Percentiles rank a stretch among this genome's conserved stretches.
phyloP scores from a whole-genome alignment of 2,797 vertebrate species.

The Anableps anableps region DNA sequence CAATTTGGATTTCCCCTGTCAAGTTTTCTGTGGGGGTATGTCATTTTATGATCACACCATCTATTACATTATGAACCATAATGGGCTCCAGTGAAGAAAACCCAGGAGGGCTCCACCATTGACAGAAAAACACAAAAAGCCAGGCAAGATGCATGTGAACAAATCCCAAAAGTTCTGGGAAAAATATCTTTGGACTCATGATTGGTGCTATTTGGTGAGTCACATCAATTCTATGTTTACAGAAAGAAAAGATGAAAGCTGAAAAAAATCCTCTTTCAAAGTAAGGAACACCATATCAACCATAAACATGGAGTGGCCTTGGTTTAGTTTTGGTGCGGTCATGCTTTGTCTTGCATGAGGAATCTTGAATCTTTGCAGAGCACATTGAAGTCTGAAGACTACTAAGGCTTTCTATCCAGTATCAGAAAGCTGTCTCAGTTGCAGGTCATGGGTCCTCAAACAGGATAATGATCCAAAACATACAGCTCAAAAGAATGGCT shows the following conservation, averaged over 20 bases:
- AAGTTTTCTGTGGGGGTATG: neutral
- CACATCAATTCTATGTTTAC: neutral
- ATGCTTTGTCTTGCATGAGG: neutral
- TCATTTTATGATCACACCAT: neutral
- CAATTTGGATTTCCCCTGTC: neutral
- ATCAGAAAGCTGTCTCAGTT: neutral
- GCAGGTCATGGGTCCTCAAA: neutral
- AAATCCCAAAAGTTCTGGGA: neutral
- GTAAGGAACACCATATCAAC: neutral
- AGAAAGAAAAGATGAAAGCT: neutral
- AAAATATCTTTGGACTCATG: neutral
- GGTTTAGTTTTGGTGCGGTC: neutral
- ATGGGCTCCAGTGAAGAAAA: neutral
- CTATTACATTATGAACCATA: neutral
- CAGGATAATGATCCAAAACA: neutral
- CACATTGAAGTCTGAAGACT: neutral
- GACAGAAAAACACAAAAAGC: neutral
- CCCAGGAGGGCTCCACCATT: neutral
- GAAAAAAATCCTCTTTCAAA: neutral
- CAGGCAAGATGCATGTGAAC: neutral
- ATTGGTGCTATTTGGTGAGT: neutral
- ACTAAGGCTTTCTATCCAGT: neutral
- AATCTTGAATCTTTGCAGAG: conserved; percentile 2
- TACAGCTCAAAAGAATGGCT: neutral
- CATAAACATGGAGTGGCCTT: neutral